A percentile compares a stretch with the other conserved stretches of the same genome.
Conservation (phyloP, 2,888 invertebrate species). For the Dynastes maya region DNA sequence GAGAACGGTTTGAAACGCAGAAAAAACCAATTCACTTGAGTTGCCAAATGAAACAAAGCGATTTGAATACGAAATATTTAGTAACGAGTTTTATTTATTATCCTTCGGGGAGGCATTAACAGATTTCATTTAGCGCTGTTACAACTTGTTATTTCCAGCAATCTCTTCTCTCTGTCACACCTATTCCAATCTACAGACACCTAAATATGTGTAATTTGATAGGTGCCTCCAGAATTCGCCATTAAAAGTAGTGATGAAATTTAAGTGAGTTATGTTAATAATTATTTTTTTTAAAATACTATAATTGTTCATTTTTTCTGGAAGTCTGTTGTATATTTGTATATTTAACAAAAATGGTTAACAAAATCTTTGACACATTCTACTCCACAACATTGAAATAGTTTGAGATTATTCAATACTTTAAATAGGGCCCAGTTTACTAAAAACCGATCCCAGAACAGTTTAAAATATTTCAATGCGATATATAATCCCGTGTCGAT, state of each 20-base stretch:
- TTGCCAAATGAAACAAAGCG: slow-evolving; percentile 45
- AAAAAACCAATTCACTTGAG: slow-evolving; percentile 52
- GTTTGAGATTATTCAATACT: too few species aligned
- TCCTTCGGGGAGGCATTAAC: slow-evolving; percentile 58
- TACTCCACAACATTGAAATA: too few species aligned
- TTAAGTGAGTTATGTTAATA: too few species aligned
- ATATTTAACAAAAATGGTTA: too few species aligned
- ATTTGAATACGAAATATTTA: slow-evolving; percentile 54
- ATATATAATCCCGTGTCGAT: background rate
- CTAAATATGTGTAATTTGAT: background rate
- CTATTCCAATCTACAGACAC: background rate
- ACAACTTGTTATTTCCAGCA: slow-evolving; percentile 35
- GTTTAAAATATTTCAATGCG: too few species aligned
- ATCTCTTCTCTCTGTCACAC: slow-evolving; percentile 8
- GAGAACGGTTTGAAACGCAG: slow-evolving; percentile 13
- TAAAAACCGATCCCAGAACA: background rate
- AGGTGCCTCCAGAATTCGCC: too few species aligned
- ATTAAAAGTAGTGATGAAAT: too few species aligned
- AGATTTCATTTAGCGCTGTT: slow-evolving; percentile 51
- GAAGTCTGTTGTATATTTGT: too few species aligned
- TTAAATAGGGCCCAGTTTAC: too few species aligned
- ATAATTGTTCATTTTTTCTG: too few species aligned
- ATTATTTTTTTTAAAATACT: too few species aligned
- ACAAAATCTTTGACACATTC: too few species aligned
- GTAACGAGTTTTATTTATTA: slow-evolving; percentile 57